A percentile compares a stretch with the other conserved stretches of the same genome.
These are phyloP conservation scores for Cryptotermes secundus DNA, from an alignment of 1,140 invertebrate genomes.

Conservation along the genomic window DNA sequence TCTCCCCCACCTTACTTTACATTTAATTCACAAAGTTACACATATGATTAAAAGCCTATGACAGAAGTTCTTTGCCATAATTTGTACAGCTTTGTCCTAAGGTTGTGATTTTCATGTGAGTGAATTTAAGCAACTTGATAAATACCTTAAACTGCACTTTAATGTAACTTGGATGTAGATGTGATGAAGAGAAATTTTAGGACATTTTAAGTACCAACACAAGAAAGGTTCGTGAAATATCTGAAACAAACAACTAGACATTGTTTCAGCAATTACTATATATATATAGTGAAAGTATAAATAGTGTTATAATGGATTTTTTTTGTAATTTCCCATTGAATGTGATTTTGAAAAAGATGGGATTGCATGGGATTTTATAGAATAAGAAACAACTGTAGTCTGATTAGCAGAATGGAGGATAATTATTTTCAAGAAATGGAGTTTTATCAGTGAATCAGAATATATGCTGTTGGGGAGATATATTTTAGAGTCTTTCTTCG, in stretches of 20 bases:
- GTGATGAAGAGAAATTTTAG: background rate
- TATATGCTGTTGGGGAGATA: background rate
- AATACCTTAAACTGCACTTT: too few relatives aligned
- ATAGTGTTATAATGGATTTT: background rate
- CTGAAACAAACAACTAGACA: background rate
- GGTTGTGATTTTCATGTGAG: too few relatives aligned
- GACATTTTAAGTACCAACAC: background rate
- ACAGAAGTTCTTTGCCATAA: too few relatives aligned
- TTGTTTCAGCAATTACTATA: background rate
- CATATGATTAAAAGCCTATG: too few relatives aligned
- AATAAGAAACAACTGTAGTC: background rate
- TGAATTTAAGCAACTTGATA: too few relatives aligned
- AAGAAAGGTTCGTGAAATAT: conserved; percentile 11
- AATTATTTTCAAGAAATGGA: background rate
- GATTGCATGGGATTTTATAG: background rate
- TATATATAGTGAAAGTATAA: background rate
- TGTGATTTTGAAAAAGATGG: background rate
- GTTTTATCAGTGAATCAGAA: background rate
- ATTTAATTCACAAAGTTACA: too few relatives aligned
- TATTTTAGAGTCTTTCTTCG: background rate
- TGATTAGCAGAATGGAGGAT: background rate
- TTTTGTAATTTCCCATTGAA: background rate
- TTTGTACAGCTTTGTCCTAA: too few relatives aligned
- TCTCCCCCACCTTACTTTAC: too few relatives aligned
- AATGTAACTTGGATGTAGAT: too few relatives aligned